phyloP scores from a whole-genome alignment of 2,113 vertebrate species.

The Notarius lentiginosus region DNA sequence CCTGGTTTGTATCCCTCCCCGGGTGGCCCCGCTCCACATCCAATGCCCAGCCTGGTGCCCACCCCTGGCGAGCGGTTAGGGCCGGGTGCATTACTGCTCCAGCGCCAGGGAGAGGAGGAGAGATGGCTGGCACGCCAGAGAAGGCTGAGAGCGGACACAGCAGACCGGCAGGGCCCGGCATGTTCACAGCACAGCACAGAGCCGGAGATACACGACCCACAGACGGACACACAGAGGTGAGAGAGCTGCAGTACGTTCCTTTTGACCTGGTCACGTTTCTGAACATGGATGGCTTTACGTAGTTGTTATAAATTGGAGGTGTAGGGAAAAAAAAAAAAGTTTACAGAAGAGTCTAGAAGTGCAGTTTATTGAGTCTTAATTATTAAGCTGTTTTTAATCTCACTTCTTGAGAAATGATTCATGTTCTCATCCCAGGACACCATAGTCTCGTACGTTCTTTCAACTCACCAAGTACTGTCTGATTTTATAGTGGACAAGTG shows the following conservation, averaged over 20 bases:
- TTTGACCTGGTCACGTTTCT: not conserved
- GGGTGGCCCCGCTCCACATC: slow-evolving; percentile 74
- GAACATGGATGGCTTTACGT: not conserved
- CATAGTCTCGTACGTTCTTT: not conserved
- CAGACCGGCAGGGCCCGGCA: slow-evolving; percentile 90
- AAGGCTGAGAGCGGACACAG: slow-evolving; percentile 89
- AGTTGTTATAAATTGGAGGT: not conserved
- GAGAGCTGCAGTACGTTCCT: not conserved
- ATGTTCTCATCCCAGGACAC: not conserved
- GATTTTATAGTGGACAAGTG: not conserved
- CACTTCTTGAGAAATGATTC: not conserved
- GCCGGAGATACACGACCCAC: slow-evolving; percentile 78
- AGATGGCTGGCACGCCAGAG: slow-evolving; percentile 92
- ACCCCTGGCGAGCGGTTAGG: slow-evolving; percentile 81
- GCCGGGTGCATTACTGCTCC: slow-evolving; percentile 80
- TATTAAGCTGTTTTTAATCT: not conserved
- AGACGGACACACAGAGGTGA: slow-evolving; percentile 84
- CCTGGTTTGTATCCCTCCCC: slow-evolving; percentile 77
- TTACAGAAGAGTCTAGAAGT: not conserved
- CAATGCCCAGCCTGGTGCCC: slow-evolving; percentile 85
- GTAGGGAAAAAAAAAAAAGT: too few relatives aligned
- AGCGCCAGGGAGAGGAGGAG: slow-evolving; percentile 92
- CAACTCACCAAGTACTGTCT: not conserved
- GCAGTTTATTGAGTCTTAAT: not conserved
- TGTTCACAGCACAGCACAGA: slow-evolving; percentile 92